Conservation (phyloP, 2,113 vertebrate genomes). For the Colius striatus region DNA sequence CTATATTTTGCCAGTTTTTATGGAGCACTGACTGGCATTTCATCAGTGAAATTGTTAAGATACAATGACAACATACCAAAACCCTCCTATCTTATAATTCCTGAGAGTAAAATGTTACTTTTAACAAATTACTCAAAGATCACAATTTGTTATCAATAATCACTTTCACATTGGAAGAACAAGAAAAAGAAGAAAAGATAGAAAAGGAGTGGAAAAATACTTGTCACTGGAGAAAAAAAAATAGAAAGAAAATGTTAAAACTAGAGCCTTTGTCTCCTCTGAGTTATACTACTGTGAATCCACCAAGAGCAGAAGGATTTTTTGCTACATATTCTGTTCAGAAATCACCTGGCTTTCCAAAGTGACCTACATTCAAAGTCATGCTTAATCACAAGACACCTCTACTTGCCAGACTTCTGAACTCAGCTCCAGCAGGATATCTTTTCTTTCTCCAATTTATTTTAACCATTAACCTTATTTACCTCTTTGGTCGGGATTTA, state of each 20-base stretch:
- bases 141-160: background rate
- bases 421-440: conserved; percentile 19
- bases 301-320: conserved; percentile 27
- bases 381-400: conserved; percentile 56
- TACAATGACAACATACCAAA: background rate
- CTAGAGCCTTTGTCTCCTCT: conserved; percentile 31
- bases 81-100: background rate
- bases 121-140: background rate
- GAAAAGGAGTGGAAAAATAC: conserved; percentile 41
- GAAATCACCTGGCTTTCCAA: conserved; percentile 50
- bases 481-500: background rate
- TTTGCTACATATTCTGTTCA: conserved; percentile 9
- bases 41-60: background rate
- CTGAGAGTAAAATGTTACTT: background rate
- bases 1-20: background rate
- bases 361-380: conserved; percentile 53
- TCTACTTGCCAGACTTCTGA: conserved; percentile 29
- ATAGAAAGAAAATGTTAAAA: conserved; percentile 32
- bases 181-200: background rate
- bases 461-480: conserved; percentile 5
- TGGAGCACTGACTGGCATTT: background rate
- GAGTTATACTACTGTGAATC: background rate
- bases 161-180: background rate
- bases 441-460: conserved; percentile 33
- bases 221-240: conserved; percentile 20